Conservation (phyloP, 2,113 vertebrate species). For the Rhynchopsitta pachyrhyncha region DNA sequence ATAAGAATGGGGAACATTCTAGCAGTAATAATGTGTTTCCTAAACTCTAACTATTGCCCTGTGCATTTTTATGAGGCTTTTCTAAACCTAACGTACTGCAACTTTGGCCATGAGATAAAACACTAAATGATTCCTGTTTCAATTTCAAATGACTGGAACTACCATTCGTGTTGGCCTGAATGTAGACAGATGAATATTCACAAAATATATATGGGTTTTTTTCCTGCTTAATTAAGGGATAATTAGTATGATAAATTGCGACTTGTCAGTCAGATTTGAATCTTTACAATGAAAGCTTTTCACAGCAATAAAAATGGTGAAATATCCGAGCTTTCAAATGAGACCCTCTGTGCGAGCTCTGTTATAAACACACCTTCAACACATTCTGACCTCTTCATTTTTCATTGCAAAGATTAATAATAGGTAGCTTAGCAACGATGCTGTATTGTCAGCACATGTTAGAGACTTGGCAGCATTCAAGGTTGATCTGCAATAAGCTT, state of each 20-base stretch:
- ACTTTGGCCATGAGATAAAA: background rate
- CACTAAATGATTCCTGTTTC: background rate
- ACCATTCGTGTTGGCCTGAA: background rate
- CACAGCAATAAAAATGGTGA: background rate
- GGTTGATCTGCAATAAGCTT: slow-evolving; percentile 59
- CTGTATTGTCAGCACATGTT: slow-evolving; percentile 56
- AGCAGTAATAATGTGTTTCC: background rate
- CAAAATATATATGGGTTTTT: background rate
- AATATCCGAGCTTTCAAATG: slow-evolving; percentile 38
- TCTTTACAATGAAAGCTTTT: background rate
- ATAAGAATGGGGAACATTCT: background rate
- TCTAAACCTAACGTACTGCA: background rate
- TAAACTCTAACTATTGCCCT: background rate
- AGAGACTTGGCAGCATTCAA: slow-evolving; percentile 69
- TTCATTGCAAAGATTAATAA: slow-evolving; percentile 71
- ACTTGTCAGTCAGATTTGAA: background rate
- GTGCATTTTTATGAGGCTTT: background rate
- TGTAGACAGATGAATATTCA: background rate
- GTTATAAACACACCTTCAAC: slow-evolving; percentile 60
- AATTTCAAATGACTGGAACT: background rate
- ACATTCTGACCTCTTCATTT: slow-evolving; percentile 66
- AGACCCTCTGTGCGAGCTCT: slow-evolving; percentile 28
- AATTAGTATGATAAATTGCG: background rate
- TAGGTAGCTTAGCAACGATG: slow-evolving; percentile 76
- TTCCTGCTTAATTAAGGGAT: slow-evolving; percentile 4